These are phyloP conservation scores for Riptortus pedestris DNA, from an alignment of 1,140 invertebrate genomes.

Conservation along the genomic window DNA sequence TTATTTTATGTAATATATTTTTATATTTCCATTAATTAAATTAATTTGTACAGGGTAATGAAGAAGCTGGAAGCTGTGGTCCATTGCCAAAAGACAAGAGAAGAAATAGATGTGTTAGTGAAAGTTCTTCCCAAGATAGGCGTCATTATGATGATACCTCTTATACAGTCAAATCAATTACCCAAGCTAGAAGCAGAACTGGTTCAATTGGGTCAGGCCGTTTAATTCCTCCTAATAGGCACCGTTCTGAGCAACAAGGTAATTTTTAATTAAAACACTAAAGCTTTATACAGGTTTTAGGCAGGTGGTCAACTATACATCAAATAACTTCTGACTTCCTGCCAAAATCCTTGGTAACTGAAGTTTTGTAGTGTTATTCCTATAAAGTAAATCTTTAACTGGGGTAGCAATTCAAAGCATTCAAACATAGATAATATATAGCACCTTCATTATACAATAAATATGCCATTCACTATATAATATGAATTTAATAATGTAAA, in stretches of 20 bases:
- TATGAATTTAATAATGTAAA: too few relatives aligned
- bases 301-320: too few relatives aligned
- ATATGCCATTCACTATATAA: too few relatives aligned
- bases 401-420: too few relatives aligned
- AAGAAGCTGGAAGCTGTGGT: constrained; percentile 16
- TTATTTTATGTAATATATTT: too few relatives aligned
- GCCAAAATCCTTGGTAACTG: too few relatives aligned
- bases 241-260: constrained; percentile 15
- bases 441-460: too few relatives aligned
- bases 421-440: too few relatives aligned
- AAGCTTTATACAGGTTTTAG: too few relatives aligned
- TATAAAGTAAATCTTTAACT: too few relatives aligned
- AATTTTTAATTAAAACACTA: constrained; percentile 7
- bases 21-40: not conserved
- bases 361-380: too few relatives aligned
- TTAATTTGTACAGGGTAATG: constrained; percentile 13
- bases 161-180: not conserved
- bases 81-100: constrained; percentile 20
- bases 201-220: constrained; percentile 24
- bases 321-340: too few relatives aligned
- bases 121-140: constrained; percentile 22
- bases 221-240: constrained; percentile 2
- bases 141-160: not conserved
- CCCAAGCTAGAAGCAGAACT: constrained; percentile 17
- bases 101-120: constrained; percentile 27